Base-by-base conservation (phyloP, 2,888 invertebrate genomes). In the Tiliacea aurago region DNA sequence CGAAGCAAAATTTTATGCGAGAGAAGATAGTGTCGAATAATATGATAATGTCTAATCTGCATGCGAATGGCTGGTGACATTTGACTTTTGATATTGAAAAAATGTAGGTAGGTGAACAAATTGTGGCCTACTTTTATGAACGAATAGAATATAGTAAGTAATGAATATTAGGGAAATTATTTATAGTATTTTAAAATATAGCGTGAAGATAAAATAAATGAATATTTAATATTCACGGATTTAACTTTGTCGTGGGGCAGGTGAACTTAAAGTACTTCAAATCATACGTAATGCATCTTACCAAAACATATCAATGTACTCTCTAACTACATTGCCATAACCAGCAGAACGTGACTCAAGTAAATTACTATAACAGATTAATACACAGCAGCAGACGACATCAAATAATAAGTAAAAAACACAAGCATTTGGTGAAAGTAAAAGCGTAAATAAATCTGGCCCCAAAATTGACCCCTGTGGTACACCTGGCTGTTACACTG, bases 371-470 rank as follows among this genome's bases (percentile, higher is more conserved):
- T 70, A 72, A 73, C 71, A 84, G 68, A 77, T 77, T 63, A 70
- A 76, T 69, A 68, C 49, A 70, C 68, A 71, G 43, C 47, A 78
- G n/a, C 61, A 78, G 63, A 70, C 74, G 77, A 80, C 82, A 86
- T 86, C 73, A 86, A 86, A 83, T 86, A 85, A 84, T 83, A 82
- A 81, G 75, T 83, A 78, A 85, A 87, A 88, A 88, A 86, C 80
- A 78, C 88, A 87, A 86, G 84, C 84, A 89, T 89, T 89, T 84
- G 90, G 94, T 93, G 95, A 95, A 95, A 95, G 95, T 94, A 92
- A 93, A 88, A 93, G 92, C 91, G 91, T 92, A 90, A 90, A 92
- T 90, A 92, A 92, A 93, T 89, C 90, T 83, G 87, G 87, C 79
- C 86, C 84, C 84, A 89, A 84, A 81, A 74, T 67, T 93, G 94